These are phyloP conservation scores for Stercorarius parasiticus DNA, from an alignment of 2,113 vertebrate species.

Conservation along the genomic window DNA sequence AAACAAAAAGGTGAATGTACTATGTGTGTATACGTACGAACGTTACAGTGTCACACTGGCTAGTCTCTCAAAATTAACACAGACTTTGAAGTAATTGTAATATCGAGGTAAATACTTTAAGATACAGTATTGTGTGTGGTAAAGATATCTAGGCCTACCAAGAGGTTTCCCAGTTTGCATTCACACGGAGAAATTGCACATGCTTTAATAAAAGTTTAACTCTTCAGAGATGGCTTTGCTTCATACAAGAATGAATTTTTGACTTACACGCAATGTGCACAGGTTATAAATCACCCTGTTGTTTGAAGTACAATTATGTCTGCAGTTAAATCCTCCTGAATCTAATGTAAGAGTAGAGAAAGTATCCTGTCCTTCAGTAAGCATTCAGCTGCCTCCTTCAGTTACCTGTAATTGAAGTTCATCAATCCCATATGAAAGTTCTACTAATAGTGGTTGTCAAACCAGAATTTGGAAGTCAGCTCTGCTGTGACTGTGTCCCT, in stretches of 20 bases:
- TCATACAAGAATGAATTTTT: background rate
- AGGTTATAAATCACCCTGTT: background rate
- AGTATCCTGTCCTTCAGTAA: background rate
- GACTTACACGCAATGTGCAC: background rate
- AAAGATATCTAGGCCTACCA: background rate
- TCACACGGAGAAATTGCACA: background rate
- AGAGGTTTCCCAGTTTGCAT: background rate
- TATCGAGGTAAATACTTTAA: background rate
- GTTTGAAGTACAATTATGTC: background rate
- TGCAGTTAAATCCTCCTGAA: background rate
- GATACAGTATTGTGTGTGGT: background rate
- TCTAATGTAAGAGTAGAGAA: background rate
- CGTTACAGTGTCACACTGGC: background rate
- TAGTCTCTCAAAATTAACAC: background rate
- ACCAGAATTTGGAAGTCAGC: background rate
- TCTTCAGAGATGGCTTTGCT: background rate
- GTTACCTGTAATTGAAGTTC: background rate
- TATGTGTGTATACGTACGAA: background rate
- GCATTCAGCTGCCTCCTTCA: background rate
- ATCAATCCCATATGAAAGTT: background rate
- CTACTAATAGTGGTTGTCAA: background rate
- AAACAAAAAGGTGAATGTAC: background rate
- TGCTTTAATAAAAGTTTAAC: background rate
- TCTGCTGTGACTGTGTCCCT: background rate
- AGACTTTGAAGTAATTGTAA: background rate